Percentiles rank a stretch among this genome's conserved stretches.
phyloP scores from a whole-genome alignment of 1,140 invertebrate species.

The Xylocopa sonorina region DNA sequence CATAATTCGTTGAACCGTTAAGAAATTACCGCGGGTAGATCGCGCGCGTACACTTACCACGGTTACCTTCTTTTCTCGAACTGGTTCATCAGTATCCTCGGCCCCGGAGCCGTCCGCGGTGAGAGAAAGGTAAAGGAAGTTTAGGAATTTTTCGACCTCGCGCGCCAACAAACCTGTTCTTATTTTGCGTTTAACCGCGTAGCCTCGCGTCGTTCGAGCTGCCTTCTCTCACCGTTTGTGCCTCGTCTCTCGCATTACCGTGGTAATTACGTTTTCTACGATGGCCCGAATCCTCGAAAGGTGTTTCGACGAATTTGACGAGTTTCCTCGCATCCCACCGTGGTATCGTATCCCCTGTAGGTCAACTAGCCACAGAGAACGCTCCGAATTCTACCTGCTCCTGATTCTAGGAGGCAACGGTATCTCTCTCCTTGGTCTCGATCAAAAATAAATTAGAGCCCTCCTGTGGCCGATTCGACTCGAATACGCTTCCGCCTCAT shows the following conservation, averaged over 20 bases:
- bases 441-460: slow-evolving; percentile 35
- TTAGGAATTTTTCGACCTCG: slow-evolving; percentile 44
- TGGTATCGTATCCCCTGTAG: slow-evolving; percentile 25
- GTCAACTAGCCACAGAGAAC: slow-evolving; percentile 41
- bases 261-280: slow-evolving; percentile 28
- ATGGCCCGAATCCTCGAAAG: not conserved
- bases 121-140: slow-evolving; percentile 18
- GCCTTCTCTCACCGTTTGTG: slow-evolving; percentile 1
- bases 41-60: not conserved
- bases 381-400: not conserved
- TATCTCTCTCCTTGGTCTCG: slow-evolving; percentile 8
- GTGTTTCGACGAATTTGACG: not conserved
- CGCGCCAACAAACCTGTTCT: slow-evolving; percentile 47
- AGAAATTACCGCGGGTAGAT: slow-evolving; percentile 60
- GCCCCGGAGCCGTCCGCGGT: not conserved
- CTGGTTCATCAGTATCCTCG: slow-evolving; percentile 52
- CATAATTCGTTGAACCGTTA: slow-evolving; percentile 64
- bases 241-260: slow-evolving; percentile 5
- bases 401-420: slow-evolving; percentile 8
- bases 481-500: slow-evolving; percentile 33
- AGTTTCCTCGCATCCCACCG: too few relatives aligned
- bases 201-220: slow-evolving; percentile 16
- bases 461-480: slow-evolving; percentile 27
- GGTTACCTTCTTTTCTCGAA: slow-evolving; percentile 53
- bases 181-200: slow-evolving; percentile 50